phyloP scores from a whole-genome alignment of 92 coral and sea anemone genomes.

The Porites divaricata region DNA sequence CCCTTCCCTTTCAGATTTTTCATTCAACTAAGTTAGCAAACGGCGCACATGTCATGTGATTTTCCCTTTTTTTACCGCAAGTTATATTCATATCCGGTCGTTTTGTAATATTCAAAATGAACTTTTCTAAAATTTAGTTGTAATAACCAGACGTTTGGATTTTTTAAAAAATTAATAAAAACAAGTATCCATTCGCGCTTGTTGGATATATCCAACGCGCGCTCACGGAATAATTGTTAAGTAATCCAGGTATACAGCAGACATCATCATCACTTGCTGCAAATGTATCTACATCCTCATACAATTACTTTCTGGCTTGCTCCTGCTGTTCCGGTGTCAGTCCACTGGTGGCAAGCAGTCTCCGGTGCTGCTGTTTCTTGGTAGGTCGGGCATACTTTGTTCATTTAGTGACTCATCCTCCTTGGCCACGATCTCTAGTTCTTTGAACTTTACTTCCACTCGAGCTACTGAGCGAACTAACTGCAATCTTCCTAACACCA shows the following conservation, averaged over 20 bases:
- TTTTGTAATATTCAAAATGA: too few relatives aligned
- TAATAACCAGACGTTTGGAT: too few relatives aligned
- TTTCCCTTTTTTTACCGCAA: too few relatives aligned
- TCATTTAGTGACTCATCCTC: not conserved
- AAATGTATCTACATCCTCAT: constrained; percentile 18
- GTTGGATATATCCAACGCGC: too few relatives aligned
- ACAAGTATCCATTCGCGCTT: too few relatives aligned
- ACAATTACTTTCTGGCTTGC: not conserved
- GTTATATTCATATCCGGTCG: too few relatives aligned
- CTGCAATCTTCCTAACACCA: constrained; percentile 53
- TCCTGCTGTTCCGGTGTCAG: constrained; percentile 22
- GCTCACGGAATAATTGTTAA: not conserved
- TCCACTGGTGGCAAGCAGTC: not conserved
- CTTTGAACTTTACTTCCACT: constrained; percentile 37
- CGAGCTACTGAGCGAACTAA: constrained; percentile 65
- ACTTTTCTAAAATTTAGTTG: too few relatives aligned
- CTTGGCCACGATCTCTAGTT: constrained; percentile 12
- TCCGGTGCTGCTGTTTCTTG: constrained; percentile 1
- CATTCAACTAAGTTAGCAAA: too few relatives aligned
- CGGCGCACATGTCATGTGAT: too few relatives aligned
- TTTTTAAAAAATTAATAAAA: not conserved
- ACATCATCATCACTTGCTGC: constrained; percentile 28
- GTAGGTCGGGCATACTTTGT: not conserved
- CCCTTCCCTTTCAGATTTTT: too few relatives aligned
- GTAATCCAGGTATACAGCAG: constrained; percentile 12